These are phyloP conservation scores for Herpetotheres cachinnans DNA, from an alignment of 2,113 vertebrate genomes.

Conservation along the genomic window DNA sequence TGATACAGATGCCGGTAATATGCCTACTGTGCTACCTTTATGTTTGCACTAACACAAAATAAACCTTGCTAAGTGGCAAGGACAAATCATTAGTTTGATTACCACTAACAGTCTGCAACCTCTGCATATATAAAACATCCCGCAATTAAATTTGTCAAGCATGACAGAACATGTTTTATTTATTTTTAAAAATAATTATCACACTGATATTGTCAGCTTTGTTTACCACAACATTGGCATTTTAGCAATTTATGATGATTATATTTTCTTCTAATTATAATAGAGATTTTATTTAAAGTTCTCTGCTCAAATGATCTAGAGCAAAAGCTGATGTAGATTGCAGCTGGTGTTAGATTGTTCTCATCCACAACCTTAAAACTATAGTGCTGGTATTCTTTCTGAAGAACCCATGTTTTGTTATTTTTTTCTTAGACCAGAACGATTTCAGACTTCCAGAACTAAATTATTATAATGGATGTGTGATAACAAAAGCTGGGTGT, in stretches of 20 bases:
- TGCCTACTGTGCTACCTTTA: neutral
- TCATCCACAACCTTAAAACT: neutral
- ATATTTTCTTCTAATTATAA: slow-evolving; percentile 2
- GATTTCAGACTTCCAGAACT: neutral
- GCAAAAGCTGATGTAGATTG: neutral
- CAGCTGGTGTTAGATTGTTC: neutral
- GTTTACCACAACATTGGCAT: slow-evolving; percentile 13
- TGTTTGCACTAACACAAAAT: neutral
- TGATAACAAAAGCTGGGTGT: neutral
- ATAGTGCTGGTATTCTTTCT: neutral
- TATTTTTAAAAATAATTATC: slow-evolving; percentile 3
- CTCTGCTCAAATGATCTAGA: neutral
- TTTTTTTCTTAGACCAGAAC: neutral
- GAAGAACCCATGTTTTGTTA: fast-evolving
- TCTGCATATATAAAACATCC: neutral
- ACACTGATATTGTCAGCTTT: slow-evolving; percentile 1
- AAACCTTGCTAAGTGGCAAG: neutral
- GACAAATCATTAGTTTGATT: slow-evolving; percentile 21
- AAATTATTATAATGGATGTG: fast-evolving
- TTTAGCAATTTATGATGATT: neutral
- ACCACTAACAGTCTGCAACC: neutral
- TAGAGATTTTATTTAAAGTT: neutral
- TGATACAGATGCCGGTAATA: neutral
- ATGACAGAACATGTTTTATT: slow-evolving; percentile 13
- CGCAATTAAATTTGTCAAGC: neutral